A percentile compares a stretch with the other conserved stretches of the same genome.
These are phyloP conservation scores for Catharus ustulatus DNA, from an alignment of 2,797 vertebrate genomes.

Conservation along the genomic window DNA sequence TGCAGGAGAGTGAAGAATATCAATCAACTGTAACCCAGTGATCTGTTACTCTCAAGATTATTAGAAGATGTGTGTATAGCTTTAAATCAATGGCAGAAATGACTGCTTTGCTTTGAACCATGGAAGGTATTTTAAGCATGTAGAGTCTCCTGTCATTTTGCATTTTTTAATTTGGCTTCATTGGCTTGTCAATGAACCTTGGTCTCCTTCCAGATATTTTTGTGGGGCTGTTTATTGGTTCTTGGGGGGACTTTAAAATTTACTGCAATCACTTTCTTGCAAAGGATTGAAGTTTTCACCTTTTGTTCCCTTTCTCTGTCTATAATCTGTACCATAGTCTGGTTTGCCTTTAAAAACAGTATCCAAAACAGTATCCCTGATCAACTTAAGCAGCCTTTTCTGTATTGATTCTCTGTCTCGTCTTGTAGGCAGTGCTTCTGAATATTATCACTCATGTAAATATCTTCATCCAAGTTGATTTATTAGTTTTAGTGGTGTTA, in stretches of 20 bases:
- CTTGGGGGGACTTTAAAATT: background rate
- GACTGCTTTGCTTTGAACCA: background rate
- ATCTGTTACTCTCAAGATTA: background rate
- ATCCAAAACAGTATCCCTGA: background rate
- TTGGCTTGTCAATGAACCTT: slow-evolving; percentile 2
- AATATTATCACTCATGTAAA: background rate
- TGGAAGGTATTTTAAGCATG: background rate
- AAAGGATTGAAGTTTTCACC: background rate
- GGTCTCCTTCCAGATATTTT: background rate
- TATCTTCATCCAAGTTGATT: background rate
- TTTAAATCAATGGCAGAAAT: background rate
- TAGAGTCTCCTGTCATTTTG: background rate
- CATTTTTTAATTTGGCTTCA: background rate
- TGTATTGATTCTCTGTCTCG: background rate
- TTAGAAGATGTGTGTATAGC: background rate
- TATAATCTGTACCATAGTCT: background rate
- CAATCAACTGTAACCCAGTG: background rate
- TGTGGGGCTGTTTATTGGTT: background rate
- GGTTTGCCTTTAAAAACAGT: background rate
- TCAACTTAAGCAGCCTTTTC: background rate
- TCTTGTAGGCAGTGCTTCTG: background rate
- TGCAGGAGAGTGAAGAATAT: background rate
- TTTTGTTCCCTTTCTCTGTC: background rate
- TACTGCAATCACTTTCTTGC: background rate
- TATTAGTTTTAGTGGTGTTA: background rate